Evolutionary conservation across 37 sponge, comb jelly and placozoan species (phyloP), one percentile per base, ranked within the genome.

Genomic region (Cladorhizidae sp.): DNA sequence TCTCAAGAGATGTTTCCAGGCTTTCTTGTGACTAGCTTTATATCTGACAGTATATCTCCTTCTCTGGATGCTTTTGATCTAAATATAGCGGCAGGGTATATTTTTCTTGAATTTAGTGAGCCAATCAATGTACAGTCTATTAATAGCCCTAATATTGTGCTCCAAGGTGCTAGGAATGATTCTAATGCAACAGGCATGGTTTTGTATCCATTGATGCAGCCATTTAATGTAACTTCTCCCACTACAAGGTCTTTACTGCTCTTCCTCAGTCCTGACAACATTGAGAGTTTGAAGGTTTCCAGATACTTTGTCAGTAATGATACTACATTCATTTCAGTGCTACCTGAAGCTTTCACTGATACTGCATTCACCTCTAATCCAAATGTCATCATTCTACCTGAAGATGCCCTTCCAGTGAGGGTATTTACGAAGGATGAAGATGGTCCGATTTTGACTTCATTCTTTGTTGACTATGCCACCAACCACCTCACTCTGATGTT

Each of bases 71-170:
- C 73, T 36, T 96, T 96, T 72, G 91, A 93, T 80, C 78, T 96
- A 9, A 58, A 93, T 63, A 43, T 93, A 52, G 76, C 70, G 21
- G 26, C 26, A 52, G 86, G 84, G 1, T 65, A 45, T 11, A 64
- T 96, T 21, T 18, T 61, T 21, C 75, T 96, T 32, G 70, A 75
- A 23, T 93, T 96, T 45, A 81, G 74, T 81, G 97, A 96, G 80
- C 94, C 97, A 25, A 86, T 96, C 21, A 74, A 89, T 67, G n/a
- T 80, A 17, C 32, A 71, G 21, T 80, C 82, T 2, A 68, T 96
- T 20, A 69, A 81, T 28, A 32, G 69, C 21, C 41, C 64, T 37
- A 61, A 82, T 33, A 59, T 93, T 15, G 58, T 73, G 17, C 89
- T 96, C 1, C 91, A 90, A 65, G 88, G 91, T 29, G 59, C 32